Base-by-base conservation (phyloP, 2,888 invertebrate species). In the Eupithecia exiguata region DNA sequence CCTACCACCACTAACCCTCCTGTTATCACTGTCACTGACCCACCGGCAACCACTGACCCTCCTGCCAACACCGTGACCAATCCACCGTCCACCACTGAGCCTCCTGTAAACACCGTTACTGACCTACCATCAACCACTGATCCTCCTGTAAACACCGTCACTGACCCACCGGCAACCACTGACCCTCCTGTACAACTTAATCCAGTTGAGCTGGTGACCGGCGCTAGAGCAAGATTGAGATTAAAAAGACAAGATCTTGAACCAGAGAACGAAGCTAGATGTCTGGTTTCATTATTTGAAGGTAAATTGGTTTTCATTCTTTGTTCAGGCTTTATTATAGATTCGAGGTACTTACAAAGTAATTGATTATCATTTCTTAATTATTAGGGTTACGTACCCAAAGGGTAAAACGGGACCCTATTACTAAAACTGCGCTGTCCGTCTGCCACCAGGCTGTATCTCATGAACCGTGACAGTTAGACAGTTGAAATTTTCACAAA, bases 201-300 rank as follows among this genome's bases (percentile, higher is more conserved):
- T 12, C 21, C 65, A 40, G 18, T 63, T 10, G 36, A 63, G 1
- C 63, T 38, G 18, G 18, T 38, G 35, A 65, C 36, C 9, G 68
- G 63, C 30, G n/a, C 73, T 61, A 72, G 69, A 36, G 72, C 68
- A 69, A 69, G 76, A 65, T 74, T 74, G 58, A 70, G 78, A 69
- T 61, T 53, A 21, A 69, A 67, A 69, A 78, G 84, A 73, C 70
- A 73, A 40, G 12, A 25, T 21, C 25, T 35, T 18, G 35, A 21
- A 5, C 76, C 78, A 4, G 79, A 82, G 43, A 77, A 71, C 35
- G 82, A 84, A 18, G 76, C 83, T 1, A 83, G 88, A 72, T 91
- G 91, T 75, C 76, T 90, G 5, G 82, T 86, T 49, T 83, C 88
- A 58, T 80, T 75, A 12, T 86, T 81, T 72, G 77, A 83, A 85